phyloP scores from a whole-genome alignment of 2,888 invertebrate species.

The Lasioglossum zephyrum region DNA sequence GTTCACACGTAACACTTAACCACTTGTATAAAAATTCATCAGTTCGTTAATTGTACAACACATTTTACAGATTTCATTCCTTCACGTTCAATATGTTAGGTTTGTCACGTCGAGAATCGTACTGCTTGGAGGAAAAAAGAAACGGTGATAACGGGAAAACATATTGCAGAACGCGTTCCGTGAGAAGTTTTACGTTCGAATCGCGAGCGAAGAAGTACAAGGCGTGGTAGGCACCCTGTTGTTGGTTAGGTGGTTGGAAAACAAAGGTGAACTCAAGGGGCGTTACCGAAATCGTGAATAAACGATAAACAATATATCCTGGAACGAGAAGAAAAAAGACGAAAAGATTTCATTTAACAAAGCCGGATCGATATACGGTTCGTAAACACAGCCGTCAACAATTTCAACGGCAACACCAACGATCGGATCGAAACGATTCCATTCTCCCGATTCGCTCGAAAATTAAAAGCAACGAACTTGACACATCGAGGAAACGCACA shows the following conservation, averaged over 20 bases:
- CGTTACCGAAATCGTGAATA: neutral
- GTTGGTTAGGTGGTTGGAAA: constrained; percentile 4
- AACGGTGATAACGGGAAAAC: neutral
- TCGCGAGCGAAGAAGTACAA: constrained; percentile 21
- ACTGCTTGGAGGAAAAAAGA: neutral
- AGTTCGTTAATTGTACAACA: constrained; percentile 29
- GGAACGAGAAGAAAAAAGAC: neutral
- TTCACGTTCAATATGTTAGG: constrained; percentile 14
- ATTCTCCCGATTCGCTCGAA: neutral
- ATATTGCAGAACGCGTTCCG: neutral
- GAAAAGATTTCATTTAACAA: neutral
- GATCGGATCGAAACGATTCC: neutral
- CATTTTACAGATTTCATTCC: constrained; percentile 15
- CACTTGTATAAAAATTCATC: constrained; percentile 42
- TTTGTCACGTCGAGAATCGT: neutral
- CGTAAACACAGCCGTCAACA: neutral
- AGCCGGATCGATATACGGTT: neutral
- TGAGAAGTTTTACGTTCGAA: neutral
- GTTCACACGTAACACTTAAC: constrained; percentile 16
- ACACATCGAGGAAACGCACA: neutral
- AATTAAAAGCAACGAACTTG: neutral
- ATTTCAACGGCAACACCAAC: neutral
- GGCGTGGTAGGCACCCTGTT: constrained; percentile 42
- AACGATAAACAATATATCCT: neutral
- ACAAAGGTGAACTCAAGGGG: neutral